These are phyloP conservation scores for Heliconius eleuchia DNA, from an alignment of 1,140 invertebrate species.

Conservation along the genomic window DNA sequence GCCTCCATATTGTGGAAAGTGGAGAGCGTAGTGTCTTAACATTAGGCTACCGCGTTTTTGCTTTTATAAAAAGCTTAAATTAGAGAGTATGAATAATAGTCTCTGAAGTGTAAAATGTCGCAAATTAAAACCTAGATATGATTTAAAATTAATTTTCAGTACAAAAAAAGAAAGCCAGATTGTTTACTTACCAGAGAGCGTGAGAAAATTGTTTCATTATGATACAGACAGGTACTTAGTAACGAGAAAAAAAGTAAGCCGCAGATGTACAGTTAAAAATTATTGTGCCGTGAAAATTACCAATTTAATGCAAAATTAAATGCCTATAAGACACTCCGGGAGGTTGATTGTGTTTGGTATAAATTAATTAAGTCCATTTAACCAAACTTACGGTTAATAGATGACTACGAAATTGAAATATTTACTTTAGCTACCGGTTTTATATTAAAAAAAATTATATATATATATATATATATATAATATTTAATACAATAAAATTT, in stretches of 20 bases:
- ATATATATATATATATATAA: too few species aligned
- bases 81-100: not conserved
- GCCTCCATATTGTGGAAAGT: too few species aligned
- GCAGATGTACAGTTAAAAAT: constrained; percentile 74
- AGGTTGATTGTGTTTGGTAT: constrained; percentile 72
- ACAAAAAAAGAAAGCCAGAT: constrained; percentile 67
- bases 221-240: constrained; percentile 50
- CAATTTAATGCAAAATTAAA: constrained; percentile 78
- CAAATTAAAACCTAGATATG: constrained; percentile 47
- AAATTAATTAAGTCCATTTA: constrained; percentile 78
- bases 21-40: too few species aligned
- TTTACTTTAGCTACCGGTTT: not conserved
- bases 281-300: constrained; percentile 79
- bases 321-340: constrained; percentile 66
- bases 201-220: constrained; percentile 67
- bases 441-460: too few species aligned
- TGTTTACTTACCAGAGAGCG: constrained; percentile 66
- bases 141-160: constrained; percentile 39
- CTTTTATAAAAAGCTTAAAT: not conserved
- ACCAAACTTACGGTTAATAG: constrained; percentile 55
- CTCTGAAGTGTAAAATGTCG: constrained; percentile 48
- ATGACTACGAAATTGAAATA: constrained; percentile 70
- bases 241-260: constrained; percentile 64
- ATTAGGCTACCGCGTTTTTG: too few species aligned
- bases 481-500: too few species aligned